Evolutionary conservation across 1,140 invertebrate species (phyloP), one percentile per base, ranked within the genome.

Genomic region (Penaeus japonicus): DNA sequence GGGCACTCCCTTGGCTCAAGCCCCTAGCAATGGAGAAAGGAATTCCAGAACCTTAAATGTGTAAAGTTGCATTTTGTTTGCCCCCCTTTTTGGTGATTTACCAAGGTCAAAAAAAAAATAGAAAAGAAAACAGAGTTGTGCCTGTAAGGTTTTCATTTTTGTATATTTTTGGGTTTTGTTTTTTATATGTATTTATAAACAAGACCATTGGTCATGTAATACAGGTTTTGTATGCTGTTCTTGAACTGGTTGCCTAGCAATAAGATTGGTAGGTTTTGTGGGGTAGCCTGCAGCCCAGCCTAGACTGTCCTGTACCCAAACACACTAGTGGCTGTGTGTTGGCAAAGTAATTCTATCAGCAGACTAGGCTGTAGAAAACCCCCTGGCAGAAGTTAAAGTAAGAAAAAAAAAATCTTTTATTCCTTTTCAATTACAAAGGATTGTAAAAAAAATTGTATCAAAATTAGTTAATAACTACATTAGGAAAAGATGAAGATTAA

Each of bases 301-400:
- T 78, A 77, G 84, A 77, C 53, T 55, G 55, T 77, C 84, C 84
- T 85, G 70, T 78, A 84, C 84, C 84, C 53, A 81, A 81, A 87
- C 86, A 87, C 86, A 87, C 39, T 80, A 73, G 86, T 87, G 86
- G 86, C 59, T 62, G 65, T 82, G 79, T 87, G 86, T 82, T 87
- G 80, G 86, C 86, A 87, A 87, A 81, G 59, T 73, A 82, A 77
- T 75, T 82, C 79, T 81, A 55, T 62, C 86, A 87, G 78, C 86
- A 81, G 79, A 87, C 79, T 81, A 87, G 86, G 86, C 79, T 57
- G 59, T 55, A n/a, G n/a, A 62, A 47, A 47, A 47, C 47, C 47
- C 47, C 47, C 47, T 47, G 47, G 47, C 47, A 47, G 47, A 47
- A 47, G 47, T 47, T n/a, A 47, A 47, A 47, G 5, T 12, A 47